Evolutionary conservation across 1,140 invertebrate genomes (phyloP).

Genomic region (Platyura marginata): DNA sequence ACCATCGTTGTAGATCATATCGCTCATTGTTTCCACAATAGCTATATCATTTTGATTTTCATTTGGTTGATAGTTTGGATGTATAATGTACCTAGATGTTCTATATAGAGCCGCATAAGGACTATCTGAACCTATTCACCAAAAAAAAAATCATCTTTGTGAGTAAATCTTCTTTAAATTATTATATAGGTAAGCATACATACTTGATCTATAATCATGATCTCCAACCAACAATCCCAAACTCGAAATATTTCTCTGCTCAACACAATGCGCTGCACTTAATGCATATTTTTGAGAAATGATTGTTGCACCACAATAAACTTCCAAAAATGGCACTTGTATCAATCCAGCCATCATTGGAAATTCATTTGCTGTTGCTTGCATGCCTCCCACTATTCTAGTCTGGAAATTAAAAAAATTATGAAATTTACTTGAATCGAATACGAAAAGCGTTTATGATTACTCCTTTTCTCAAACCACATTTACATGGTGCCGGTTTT

Average conservation of each 20-base stretch:
- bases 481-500: neutral
- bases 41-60: conserved; percentile 1
- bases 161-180: neutral
- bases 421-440: neutral
- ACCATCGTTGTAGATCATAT: neutral
- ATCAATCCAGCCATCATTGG: conserved; percentile 16
- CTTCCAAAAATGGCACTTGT: no score
- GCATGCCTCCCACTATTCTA: conserved; percentile 15
- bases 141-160: neutral
- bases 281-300: neutral
- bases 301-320: conserved; percentile 1
- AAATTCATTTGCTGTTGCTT: conserved; percentile 12
- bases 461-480: neutral
- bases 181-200: neutral
- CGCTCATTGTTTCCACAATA: neutral
- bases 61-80: neutral
- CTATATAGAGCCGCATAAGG: neutral
- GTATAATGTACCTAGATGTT: neutral
- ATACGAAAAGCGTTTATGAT: neutral
- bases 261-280: neutral
- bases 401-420: conserved; percentile 1
- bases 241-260: neutral
- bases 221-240: neutral
- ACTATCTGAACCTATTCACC: neutral
- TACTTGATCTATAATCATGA: neutral